Base-by-base conservation (phyloP, 2,113 vertebrate species). In the Otolemur garnettii region DNA sequence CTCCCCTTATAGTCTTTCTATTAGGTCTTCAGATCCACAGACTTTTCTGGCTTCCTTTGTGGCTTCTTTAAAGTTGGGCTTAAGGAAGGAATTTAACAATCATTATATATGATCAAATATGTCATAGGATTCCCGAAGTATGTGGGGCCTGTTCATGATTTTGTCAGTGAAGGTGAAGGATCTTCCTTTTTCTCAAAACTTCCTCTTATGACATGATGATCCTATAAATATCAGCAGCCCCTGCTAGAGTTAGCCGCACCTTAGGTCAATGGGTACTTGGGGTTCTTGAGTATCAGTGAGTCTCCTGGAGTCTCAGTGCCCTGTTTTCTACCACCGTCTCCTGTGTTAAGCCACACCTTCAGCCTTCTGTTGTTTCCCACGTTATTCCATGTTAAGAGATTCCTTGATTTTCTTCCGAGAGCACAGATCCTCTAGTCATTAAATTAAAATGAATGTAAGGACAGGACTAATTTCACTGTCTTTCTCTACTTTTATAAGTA, bases 71-170 rank as follows among this genome's bases (percentile, higher is more conserved):
- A 42, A 24, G 1, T 60, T 80, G 57, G 21, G 0, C 35, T 35
- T 35, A 81, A 86, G 75, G 62, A 95, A 93, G n/a, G 53, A 78
- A 80, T 95, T 90, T 53, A 35, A n/a, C 50, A 21, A 35, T 85
- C 66, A 50, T 80, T 66, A 30, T 30, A 33, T n/a, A n/a, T 79
- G n/a, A 87, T 33, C 18, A 60, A 4, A 33, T 55, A 83, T 83
- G 57, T 74, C n/a, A 66, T 21, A 57, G 22, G 22, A n/a, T 62
- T 81, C 55, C n/a, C 74, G 77, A n/a, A 42, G 50, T n/a, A 26
- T 66, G 42, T 93, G 50, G 50, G 81, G 45, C 66, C 38, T 50
- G 19, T 71, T 42, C 4, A 17, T 74, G 77, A 94, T 82, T 77
- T 94, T 77, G 10, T 94, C 59, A 85, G 9, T 45, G 30, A 62